Conservation (phyloP, 2,113 vertebrate genomes). For the Mormyrus iriodes region DNA sequence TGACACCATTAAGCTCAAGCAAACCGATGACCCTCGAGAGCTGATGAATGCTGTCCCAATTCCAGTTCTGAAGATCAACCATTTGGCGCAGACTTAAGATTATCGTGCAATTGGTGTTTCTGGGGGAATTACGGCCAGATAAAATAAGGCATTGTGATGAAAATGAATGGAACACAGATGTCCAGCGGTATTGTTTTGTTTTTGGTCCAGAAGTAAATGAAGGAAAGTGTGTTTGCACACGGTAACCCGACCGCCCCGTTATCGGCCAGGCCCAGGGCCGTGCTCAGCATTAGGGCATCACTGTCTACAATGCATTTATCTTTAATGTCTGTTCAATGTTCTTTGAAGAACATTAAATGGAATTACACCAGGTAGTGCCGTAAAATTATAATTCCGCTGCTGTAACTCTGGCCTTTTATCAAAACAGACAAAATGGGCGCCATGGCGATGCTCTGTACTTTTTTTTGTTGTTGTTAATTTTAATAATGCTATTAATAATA, state of each 20-base stretch:
- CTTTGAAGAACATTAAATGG: background rate
- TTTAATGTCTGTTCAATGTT: background rate
- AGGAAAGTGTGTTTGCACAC: slow-evolving; percentile 10
- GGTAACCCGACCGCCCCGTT: background rate
- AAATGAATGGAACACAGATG: slow-evolving; percentile 47
- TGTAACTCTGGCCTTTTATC: slow-evolving; percentile 9
- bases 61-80: slow-evolving; percentile 25
- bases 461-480: slow-evolving; percentile 31
- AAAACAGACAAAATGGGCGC: slow-evolving; percentile 1
- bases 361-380: background rate
- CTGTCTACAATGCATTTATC: background rate
- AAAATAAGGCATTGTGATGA: slow-evolving; percentile 41
- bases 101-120: slow-evolving; percentile 33
- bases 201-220: slow-evolving; percentile 15
- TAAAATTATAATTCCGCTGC: background rate
- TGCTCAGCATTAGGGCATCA: background rate
- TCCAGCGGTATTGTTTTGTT: slow-evolving; percentile 27
- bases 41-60: slow-evolving; percentile 31
- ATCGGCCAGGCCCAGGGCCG: slow-evolving; percentile 1
- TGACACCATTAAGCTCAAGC: slow-evolving; percentile 62
- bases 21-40: slow-evolving; percentile 55
- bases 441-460: background rate
- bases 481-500: slow-evolving; percentile 37
- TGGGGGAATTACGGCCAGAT: slow-evolving; percentile 41
- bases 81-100: slow-evolving; percentile 43